Evolutionary conservation across 2,888 invertebrate genomes (phyloP).

Genomic region (Amaurobius ferox): DNA sequence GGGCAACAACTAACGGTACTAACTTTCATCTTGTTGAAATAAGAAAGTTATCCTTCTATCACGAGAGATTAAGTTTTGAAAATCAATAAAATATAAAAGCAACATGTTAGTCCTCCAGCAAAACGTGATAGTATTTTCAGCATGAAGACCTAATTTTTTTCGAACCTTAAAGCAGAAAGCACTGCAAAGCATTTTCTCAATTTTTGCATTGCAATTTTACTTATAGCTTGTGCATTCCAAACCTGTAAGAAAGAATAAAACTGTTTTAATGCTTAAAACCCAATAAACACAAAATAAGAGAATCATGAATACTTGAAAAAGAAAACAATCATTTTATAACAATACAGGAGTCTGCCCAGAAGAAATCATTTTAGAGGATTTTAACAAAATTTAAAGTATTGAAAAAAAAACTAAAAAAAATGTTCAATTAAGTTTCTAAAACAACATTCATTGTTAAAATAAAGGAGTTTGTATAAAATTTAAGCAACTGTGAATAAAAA

Average conservation of each 20-base stretch:
- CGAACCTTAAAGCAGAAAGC: conserved; percentile 62
- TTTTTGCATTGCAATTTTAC: conserved; percentile 32
- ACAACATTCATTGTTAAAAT: too few relatives aligned
- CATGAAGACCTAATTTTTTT: conserved; percentile 62
- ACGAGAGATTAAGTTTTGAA: conserved; percentile 29
- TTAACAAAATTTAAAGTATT: too few relatives aligned
- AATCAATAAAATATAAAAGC: conserved; percentile 39
- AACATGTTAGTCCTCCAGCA: conserved; percentile 56
- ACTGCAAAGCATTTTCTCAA: conserved; percentile 54
- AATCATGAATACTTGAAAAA: too few relatives aligned
- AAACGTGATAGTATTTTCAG: conserved; percentile 25
- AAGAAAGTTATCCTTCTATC: conserved; percentile 47
- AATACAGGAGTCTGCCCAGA: too few relatives aligned
- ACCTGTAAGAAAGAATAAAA: conserved; percentile 22
- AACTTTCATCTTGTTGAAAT: conserved; percentile 72
- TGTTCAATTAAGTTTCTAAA: too few relatives aligned
- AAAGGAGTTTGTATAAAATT: too few relatives aligned
- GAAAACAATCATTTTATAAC: too few relatives aligned
- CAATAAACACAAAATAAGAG: too few relatives aligned
- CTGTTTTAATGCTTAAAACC: too few relatives aligned
- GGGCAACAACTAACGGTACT: conserved; percentile 71
- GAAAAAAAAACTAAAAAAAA: too few relatives aligned
- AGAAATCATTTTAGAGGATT: too few relatives aligned
- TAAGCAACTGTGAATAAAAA: too few relatives aligned
- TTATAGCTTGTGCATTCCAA: conserved; percentile 31